These are phyloP conservation scores for Alaudala cheleensis DNA, from an alignment of 2,113 vertebrate species.

Conservation along the genomic window DNA sequence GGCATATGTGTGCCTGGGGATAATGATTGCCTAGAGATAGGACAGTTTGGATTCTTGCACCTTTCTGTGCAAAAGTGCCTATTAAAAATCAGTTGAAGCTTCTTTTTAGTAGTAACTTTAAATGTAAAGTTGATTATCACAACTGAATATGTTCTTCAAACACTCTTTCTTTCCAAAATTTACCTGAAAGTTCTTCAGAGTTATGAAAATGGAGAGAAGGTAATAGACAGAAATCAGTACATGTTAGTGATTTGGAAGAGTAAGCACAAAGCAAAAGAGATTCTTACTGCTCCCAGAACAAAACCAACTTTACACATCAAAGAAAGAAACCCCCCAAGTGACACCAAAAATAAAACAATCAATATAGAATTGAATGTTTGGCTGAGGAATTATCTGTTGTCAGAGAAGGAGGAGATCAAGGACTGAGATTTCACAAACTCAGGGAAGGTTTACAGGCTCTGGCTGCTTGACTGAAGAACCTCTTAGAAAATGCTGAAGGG, in stretches of 20 bases:
- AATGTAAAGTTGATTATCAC: background rate
- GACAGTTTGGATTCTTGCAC: background rate
- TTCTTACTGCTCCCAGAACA: background rate
- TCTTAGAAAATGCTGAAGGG: background rate
- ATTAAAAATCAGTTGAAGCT: background rate
- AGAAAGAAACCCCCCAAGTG: background rate
- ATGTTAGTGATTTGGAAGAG: background rate
- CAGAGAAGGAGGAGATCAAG: background rate
- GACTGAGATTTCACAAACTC: background rate
- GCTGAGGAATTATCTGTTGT: background rate
- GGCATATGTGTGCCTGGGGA: accelerated
- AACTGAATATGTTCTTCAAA: background rate
- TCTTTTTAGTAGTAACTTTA: background rate
- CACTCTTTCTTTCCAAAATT: background rate
- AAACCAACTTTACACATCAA: background rate
- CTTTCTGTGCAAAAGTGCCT: background rate
- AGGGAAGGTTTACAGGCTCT: background rate
- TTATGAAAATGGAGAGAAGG: background rate
- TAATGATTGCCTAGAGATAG: background rate
- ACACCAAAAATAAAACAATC: background rate
- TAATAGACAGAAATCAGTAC: background rate
- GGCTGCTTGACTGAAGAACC: background rate
- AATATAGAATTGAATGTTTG: background rate
- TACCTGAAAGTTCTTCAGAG: background rate
- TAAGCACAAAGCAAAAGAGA: background rate